Conservation (phyloP, 2,797 vertebrate species). For the Mycteria americana region DNA sequence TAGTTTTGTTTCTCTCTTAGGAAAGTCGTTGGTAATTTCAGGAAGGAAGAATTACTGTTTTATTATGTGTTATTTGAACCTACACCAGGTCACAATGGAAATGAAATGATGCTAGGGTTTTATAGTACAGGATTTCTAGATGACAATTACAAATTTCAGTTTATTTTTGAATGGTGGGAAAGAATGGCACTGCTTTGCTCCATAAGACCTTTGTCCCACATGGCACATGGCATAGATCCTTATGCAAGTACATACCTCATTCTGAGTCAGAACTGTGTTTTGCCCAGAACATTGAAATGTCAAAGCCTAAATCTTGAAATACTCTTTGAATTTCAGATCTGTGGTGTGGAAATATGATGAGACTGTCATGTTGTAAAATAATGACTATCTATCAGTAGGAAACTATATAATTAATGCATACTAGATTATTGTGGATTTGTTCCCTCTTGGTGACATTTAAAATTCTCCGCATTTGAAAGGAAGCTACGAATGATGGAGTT, state of each 20-base stretch:
- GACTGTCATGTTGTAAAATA: background rate
- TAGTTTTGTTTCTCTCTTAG: background rate
- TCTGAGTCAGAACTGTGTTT: background rate
- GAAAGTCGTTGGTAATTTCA: background rate
- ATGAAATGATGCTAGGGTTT: background rate
- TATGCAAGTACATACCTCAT: background rate
- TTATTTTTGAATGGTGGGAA: background rate
- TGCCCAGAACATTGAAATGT: background rate
- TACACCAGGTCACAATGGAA: background rate
- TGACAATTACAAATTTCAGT: background rate
- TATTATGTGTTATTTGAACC: background rate
- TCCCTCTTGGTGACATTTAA: background rate
- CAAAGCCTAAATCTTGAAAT: background rate
- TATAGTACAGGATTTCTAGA: background rate
- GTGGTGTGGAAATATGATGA: background rate
- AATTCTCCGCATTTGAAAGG: background rate
- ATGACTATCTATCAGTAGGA: background rate
- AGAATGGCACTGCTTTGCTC: background rate
- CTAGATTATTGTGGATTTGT: background rate
- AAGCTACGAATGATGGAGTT: background rate
- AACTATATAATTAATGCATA: background rate
- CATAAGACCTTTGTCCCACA: background rate
- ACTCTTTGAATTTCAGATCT: background rate
- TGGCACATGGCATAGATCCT: rapidly evolving
- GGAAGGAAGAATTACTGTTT: background rate